Percentiles rank a stretch among this genome's conserved stretches.
These are phyloP conservation scores for Bovichtus variegatus DNA, from an alignment of 2,797 vertebrate species.

Conservation along the genomic window DNA sequence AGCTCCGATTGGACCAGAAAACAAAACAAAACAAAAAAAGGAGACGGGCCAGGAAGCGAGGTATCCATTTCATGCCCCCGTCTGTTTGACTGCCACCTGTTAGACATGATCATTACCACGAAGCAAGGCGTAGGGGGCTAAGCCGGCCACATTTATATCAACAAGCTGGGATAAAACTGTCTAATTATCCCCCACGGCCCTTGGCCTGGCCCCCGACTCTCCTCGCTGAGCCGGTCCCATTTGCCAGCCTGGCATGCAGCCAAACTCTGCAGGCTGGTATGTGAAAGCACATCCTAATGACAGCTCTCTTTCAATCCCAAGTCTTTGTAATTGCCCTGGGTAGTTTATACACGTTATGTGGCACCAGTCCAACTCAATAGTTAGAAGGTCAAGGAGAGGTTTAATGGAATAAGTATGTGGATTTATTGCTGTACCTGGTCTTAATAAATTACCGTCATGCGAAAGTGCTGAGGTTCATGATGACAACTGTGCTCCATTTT, in stretches of 20 bases:
- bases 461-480: slow-evolving; percentile 36
- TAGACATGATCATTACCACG: slow-evolving; percentile 93
- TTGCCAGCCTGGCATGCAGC: slow-evolving; percentile 88
- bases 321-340: slow-evolving; percentile 89
- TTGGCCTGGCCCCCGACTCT: slow-evolving; percentile 87
- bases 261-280: slow-evolving; percentile 90
- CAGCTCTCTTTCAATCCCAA: slow-evolving; percentile 89
- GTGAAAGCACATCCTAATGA: slow-evolving; percentile 91
- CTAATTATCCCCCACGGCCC: slow-evolving; percentile 95
- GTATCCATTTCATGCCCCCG: slow-evolving; percentile 92
- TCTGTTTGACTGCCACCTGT: slow-evolving; percentile 97
- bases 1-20: slow-evolving; percentile 67
- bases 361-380: slow-evolving; percentile 76
- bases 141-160: slow-evolving; percentile 97
- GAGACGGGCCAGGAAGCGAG: slow-evolving; percentile 89
- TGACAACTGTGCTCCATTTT: slow-evolving; percentile 40
- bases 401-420: slow-evolving; percentile 71
- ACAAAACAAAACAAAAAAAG: slow-evolving; percentile 80
- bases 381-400: slow-evolving; percentile 76
- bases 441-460: slow-evolving; percentile 54
- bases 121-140: slow-evolving; percentile 88
- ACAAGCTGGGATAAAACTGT: slow-evolving; percentile 95
- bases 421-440: slow-evolving; percentile 65
- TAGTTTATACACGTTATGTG: slow-evolving; percentile 89
- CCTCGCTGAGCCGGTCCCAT: slow-evolving; percentile 82